These are phyloP conservation scores for Bolinopsis microptera DNA, from an alignment of 37 sponge, comb jelly and placozoan genomes.

Conservation along the genomic window DNA sequence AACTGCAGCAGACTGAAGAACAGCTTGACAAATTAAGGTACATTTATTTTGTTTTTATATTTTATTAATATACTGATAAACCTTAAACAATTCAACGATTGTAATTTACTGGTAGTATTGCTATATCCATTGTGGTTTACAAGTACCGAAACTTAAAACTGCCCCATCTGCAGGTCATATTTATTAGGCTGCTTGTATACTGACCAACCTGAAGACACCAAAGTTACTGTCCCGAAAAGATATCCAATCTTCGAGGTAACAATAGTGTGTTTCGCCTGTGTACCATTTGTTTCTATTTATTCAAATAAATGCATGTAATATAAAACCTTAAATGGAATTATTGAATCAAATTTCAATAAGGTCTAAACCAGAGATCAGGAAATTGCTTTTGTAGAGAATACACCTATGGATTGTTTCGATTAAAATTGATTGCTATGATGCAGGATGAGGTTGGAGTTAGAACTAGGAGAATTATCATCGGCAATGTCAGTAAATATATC, in stretches of 20 bases:
- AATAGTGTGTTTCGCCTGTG: no score
- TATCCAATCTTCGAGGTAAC: conserved; percentile 11
- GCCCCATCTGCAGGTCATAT: not conserved
- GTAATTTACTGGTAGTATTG: not conserved
- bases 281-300: no score
- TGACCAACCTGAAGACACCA: conserved; percentile 24
- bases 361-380: no score
- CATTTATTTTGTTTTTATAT: no score
- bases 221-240: not conserved
- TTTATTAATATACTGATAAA: not conserved
- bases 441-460: conserved; percentile 44
- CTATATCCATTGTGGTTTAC: no score
- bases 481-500: conserved; percentile 56
- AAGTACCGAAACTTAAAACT: no score
- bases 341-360: no score
- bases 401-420: no score
- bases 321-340: no score
- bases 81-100: not conserved
- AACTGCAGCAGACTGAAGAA: conserved; percentile 33
- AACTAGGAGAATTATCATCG: conserved; percentile 17
- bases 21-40: conserved; percentile 53
- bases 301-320: no score
- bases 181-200: conserved; percentile 40
- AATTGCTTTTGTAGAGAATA: no score
- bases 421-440: no score